Evolutionary conservation across 2,888 invertebrate species (phyloP), one percentile per base, ranked within the genome.

Genomic region (Pachycephus smyrnensis): DNA sequence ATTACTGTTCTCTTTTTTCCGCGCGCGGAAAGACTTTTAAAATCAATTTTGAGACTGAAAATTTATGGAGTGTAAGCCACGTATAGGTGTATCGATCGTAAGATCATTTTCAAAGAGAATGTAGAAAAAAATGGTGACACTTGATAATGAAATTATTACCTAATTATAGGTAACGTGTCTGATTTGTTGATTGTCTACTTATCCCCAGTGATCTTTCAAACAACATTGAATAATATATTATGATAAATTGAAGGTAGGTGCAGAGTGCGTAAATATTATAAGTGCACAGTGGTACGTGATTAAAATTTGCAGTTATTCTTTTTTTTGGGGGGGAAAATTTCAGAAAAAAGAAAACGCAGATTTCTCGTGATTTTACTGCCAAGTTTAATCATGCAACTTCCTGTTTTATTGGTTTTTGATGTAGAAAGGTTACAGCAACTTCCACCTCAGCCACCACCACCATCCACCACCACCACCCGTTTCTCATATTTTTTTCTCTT

Each of bases 381-480:
- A 55, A 55, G 23, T 55, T 55, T 55, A 55, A 55, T 55, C 55
- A 55, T 23, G 23, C 9, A 55, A 55, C 55, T 6, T 55, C 23
- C 55, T 55, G 23, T 55, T 55, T 23, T 55, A 55, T 55, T 55
- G 55, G 55, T 55, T 3, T 55, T 55, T 55, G 55, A 55, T 23
- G 55, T 23, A 55, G 40, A 40, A 40, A 40, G 23, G 23, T 55
- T 55, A 55, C 55, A 82, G 79, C 85, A 86, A 87, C 86, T 85
- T 87, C 87, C 87, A 88, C 85, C 85, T 85, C 82, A 87, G 88
- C 86, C 84, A 84, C 82, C 85, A 87, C 84, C 86, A 86, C 83
- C 82, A 74, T 3, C 30, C 71, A 68, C 69, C 69, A 55, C 75
- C 73, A 76, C 68, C 75, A 32, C 30, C 71, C 35, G 11, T 32